Conservation (phyloP, 2,113 vertebrate species). For the Helogale parvula region DNA sequence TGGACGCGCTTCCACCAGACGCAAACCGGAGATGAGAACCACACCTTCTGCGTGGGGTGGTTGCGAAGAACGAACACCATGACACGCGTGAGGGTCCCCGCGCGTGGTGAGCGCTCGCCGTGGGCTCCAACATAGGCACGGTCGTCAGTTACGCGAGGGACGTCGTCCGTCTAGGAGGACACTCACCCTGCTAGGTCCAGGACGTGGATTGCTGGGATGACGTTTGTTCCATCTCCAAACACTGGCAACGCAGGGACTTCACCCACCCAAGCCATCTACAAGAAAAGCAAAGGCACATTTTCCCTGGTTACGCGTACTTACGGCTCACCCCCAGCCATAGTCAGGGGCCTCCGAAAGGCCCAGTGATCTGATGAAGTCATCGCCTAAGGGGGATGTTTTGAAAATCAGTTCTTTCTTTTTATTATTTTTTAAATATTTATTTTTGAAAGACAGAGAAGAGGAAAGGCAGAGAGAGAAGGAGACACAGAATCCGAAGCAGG, state of each 20-base stretch:
- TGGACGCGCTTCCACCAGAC: neutral
- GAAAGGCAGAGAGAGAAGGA: too few relatives aligned
- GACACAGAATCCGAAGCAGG: too few relatives aligned
- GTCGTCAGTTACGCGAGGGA: neutral
- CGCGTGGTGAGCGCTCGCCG: neutral
- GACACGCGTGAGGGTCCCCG: neutral
- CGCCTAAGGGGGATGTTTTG: neutral
- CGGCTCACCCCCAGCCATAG: fast-evolving
- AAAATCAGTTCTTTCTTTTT: neutral
- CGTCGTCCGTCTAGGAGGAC: neutral
- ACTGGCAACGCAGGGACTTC: constrained; percentile 85
- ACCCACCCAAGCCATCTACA: constrained; percentile 91
- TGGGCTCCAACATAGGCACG: fast-evolving
- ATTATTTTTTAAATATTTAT: too few relatives aligned
- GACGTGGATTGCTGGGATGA: constrained; percentile 93
- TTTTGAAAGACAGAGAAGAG: too few relatives aligned
- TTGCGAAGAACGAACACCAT: neutral
- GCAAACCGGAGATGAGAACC: neutral
- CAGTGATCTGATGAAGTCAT: fast-evolving
- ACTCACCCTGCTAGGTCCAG: constrained; percentile 92
- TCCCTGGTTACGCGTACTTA: fast-evolving
- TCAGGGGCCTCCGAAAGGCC: neutral
- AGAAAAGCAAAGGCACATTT: neutral
- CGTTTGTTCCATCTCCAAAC: constrained; percentile 92
- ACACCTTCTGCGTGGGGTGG: neutral